Evolutionary conservation across 1,140 invertebrate genomes (phyloP).

Genomic region (Zaprionus ghesquierei): DNA sequence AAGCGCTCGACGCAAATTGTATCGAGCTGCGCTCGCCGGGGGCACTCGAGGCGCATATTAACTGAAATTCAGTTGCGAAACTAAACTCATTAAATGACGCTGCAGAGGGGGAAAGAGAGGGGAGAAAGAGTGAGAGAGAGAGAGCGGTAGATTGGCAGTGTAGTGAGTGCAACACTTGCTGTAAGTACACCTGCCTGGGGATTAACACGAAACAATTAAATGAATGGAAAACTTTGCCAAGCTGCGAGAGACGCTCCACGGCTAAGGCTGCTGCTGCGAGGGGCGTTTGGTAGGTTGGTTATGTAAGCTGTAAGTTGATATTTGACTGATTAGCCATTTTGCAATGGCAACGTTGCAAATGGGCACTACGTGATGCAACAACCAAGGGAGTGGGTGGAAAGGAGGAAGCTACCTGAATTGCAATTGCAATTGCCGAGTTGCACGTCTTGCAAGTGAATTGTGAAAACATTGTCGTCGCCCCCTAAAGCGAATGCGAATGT

Average conservation of each 20-base stretch:
- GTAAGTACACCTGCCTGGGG: conserved; percentile 69
- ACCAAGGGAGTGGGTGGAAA: background rate
- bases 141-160: background rate
- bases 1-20: conserved; percentile 68
- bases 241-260: background rate
- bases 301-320: conserved; percentile 32
- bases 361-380: conserved; percentile 58
- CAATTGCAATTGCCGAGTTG: conserved; percentile 15
- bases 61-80: conserved; percentile 73
- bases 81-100: conserved; percentile 74
- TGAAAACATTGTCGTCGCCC: conserved; percentile 36
- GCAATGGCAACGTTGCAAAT: conserved; percentile 68
- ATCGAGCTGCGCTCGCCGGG: conserved; percentile 49
- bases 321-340: conserved; percentile 78
- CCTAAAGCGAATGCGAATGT: background rate
- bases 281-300: no score
- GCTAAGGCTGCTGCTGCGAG: background rate
- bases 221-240: conserved; percentile 52
- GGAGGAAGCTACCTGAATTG: background rate
- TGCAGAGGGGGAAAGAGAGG: conserved; percentile 16
- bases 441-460: conserved; percentile 32
- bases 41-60: conserved; percentile 63
- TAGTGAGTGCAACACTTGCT: conserved; percentile 33
- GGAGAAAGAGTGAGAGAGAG: background rate
- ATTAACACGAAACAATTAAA: conserved; percentile 70